Conservation (phyloP, 2,113 vertebrate genomes). For the Dendropsophus ebraccatus region DNA sequence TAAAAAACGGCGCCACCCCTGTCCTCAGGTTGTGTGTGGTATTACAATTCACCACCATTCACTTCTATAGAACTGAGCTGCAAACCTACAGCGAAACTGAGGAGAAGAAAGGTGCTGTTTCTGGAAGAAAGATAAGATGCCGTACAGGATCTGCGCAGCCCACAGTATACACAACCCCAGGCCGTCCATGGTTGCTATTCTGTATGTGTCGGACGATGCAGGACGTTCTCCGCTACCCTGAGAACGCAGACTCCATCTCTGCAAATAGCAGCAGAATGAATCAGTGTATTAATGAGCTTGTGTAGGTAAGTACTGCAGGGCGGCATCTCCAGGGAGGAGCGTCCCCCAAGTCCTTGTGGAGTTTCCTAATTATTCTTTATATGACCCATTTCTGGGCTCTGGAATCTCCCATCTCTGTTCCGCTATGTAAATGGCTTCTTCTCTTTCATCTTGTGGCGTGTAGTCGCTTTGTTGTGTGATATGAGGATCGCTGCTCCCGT, state of each 20-base stretch:
- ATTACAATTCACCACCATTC: too few relatives aligned
- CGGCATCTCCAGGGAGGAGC: slow-evolving; percentile 3
- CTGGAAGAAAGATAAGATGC: too few relatives aligned
- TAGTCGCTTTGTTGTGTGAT: neutral
- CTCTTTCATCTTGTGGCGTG: neutral
- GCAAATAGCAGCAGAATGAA: slow-evolving; percentile 6
- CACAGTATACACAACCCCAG: too few relatives aligned
- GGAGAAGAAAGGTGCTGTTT: too few relatives aligned
- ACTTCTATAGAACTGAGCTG: too few relatives aligned
- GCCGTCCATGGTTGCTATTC: too few relatives aligned
- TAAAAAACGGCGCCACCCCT: too few relatives aligned
- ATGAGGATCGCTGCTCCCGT: neutral
- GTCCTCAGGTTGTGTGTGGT: too few relatives aligned
- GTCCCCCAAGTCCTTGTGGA: slow-evolving; percentile 23
- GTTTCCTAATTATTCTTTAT: slow-evolving; percentile 41
- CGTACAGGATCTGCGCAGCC: too few relatives aligned
- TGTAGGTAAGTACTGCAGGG: neutral
- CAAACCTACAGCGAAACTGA: too few relatives aligned
- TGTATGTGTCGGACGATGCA: too few relatives aligned
- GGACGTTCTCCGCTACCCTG: neutral
- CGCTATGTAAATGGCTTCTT: neutral
- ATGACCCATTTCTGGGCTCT: slow-evolving; percentile 26
- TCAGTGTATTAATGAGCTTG: slow-evolving; percentile 20
- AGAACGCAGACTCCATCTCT: neutral
- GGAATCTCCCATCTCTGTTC: neutral